Conservation (phyloP, 2,888 invertebrate genomes). For the Homarus gammarus region DNA sequence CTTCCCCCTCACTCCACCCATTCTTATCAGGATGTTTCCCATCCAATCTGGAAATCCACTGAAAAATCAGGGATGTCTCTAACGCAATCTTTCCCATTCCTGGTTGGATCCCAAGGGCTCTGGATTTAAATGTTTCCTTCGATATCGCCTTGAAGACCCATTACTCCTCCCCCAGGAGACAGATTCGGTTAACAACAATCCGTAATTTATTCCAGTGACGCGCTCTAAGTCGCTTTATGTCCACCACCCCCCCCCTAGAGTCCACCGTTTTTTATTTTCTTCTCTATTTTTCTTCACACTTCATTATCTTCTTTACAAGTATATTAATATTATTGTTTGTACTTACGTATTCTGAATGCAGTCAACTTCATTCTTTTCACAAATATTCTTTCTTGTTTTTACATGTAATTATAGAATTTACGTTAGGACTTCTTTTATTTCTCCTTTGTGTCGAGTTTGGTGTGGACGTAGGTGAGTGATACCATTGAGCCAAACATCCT, state of each 20-base stretch:
- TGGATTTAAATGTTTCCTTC: conserved; percentile 56
- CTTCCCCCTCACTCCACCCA: neutral
- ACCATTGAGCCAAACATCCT: neutral
- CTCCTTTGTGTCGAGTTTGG: neutral
- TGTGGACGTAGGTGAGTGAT: neutral
- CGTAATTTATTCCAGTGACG: conserved; percentile 38
- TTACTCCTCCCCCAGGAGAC: conserved; percentile 38
- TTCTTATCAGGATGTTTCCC: neutral
- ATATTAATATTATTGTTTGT: too few species aligned
- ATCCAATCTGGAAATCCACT: neutral
- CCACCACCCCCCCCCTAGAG: neutral
- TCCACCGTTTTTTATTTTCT: neutral
- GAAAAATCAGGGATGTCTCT: conserved; percentile 49
- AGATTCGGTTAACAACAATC: conserved; percentile 48
- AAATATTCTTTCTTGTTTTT: too few species aligned
- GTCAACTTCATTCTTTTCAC: too few species aligned
- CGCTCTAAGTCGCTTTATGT: neutral
- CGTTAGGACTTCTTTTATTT: too few species aligned
- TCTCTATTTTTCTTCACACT: neutral
- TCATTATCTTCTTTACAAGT: too few species aligned
- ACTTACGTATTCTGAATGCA: too few species aligned
- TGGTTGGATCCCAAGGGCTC: conserved; percentile 21
- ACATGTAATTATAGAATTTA: too few species aligned
- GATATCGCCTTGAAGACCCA: conserved; percentile 56
- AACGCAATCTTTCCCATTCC: conserved; percentile 49